Base-by-base conservation (phyloP, 2,113 vertebrate species). In the Butastur rufipennis region DNA sequence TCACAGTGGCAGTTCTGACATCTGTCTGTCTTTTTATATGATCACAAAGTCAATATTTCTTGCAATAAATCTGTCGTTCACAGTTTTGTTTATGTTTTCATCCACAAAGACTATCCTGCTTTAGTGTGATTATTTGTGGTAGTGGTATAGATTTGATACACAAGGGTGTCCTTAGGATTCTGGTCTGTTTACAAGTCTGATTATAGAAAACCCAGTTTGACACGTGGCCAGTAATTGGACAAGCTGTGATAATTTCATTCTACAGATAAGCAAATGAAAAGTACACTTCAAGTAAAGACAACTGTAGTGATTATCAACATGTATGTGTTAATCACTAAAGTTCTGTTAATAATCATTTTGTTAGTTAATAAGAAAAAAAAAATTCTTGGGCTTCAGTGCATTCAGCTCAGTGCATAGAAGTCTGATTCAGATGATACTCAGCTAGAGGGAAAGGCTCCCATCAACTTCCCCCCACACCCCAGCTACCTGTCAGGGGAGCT, bases 381-480 rank as follows among this genome's bases (percentile, higher is more conserved):
- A 21, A 32, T n/a, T 77, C 5, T 48, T 43, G 34, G 26, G 10
- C 16, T 75, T 48, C 5, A 18, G 40, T 48, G 26, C 36, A 9
- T 70, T 63, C 22, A 23, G 48, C 71, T 48, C 5, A 18, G 40
- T 40, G 23, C 40, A 11, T 66, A 40, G 23, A 36, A 42, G 14
- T 6, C 1, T n/a, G 19, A 75, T 47, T 79, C 8, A 72, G 8
- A 26, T 83, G 66, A 26, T 42, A 11, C 16, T 67, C 66, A 17
- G 13, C 47, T 63, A 5, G 43, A 59, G 17, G 48, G 9, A 53
- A 81, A 31, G 36, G 4, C 12, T 90, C 31, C 40, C 47, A 4
- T 72, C 16, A 42, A 3, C 10, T 86, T 65, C 4, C 11, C 31
- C 31, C 43, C 3, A 6, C 0, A 0, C 14, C 14, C 27, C 19